Evolutionary conservation across 2,113 vertebrate species (phyloP), one percentile per base, ranked within the genome.

Genomic region (Perca flavescens): DNA sequence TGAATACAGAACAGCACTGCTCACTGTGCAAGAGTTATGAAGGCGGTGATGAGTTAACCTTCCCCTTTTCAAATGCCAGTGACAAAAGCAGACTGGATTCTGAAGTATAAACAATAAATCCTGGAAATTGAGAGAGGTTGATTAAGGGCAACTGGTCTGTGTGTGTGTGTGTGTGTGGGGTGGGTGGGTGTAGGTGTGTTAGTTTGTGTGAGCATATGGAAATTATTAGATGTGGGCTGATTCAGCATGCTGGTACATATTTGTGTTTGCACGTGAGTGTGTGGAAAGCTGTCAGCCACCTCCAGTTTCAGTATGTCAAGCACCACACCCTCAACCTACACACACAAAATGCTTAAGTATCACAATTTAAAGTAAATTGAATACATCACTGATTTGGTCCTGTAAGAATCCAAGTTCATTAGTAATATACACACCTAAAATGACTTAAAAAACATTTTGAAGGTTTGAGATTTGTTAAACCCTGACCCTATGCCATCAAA

Each of bases 191-290:
- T 80, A 72, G 46, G 68, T 74, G 86, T 82, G 49, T 86, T 31
- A 40, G 65, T 80, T 84, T 91, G 78, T 72, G 82, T 94, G 91
- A 94, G 70, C 94, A 94, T 89, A 85, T 94, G 94, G 94, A 94
- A 94, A 83, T 88, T 85, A 94, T 95, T 94, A 93, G 49, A 77
- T 83, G 88, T 90, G 87, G 91, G 88, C 86, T 88, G 83, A 91
- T 79, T 93, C 89, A 89, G 91, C 77, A 75, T 60, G 65, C 69
- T 87, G 79, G 66, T 79, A 85, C 76, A 75, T 83, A 82, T 77
- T 53, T 74, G 84, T 74, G 82, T 80, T 81, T 90, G 75, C 89
- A 85, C 43, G 78, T 80, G 81, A 84, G 58, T 10, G 54, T 73
- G 46, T 82, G 63, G 63, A 69, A 61, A 46, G 72, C 68, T 81